Evolutionary conservation across 1,140 invertebrate genomes (phyloP), one percentile per base, ranked within the genome.

Genomic region (Drosophila nasuta): DNA sequence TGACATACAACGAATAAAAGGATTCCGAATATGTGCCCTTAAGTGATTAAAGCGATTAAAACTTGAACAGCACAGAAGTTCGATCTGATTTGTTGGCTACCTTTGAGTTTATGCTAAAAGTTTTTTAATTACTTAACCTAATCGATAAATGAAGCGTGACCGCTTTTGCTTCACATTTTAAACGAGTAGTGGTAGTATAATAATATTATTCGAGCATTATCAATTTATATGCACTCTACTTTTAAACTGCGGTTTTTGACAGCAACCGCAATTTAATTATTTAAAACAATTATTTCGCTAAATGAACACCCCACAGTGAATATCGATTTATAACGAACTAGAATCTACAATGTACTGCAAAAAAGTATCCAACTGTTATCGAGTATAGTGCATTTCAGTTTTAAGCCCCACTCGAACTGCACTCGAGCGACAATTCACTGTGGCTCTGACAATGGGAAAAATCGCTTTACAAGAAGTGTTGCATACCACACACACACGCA

Each of bases 21-120:
- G 25, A 20, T 6, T 17, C 38, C 20, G 0, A 25, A 57, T 35
- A 56, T 43, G 49, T 41, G 5, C 38, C 17, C 20, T 17, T 8
- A 66, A 66, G 63, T 46, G 41, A 67, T 67, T 67, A 38, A 57
- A 48, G 43, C n/a, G 54, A 67, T 73, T 73, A 52, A 59, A 73
- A 67, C 7, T 57, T 57, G 45, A 65, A 45, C 62, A 15, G 1
- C 51, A 43, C 35, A 54, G 10, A 43, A 54, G 54, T 33, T 25
- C 6, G 38, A 7, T 17, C 15, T 59, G 15, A 59, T 45, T 59
- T 25, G 56, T 20, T 35, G 15, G 8, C 28, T 41, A 1, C 51
- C 4, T 54, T 15, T 33, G 54, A 13, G 13, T 30, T 45, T 56
- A 17, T 8, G 11, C 13, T 74, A 52, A 67, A 52, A 67, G 52